These are phyloP conservation scores for Zosterops borbonicus DNA, from an alignment of 2,113 vertebrate species.

Conservation along the genomic window DNA sequence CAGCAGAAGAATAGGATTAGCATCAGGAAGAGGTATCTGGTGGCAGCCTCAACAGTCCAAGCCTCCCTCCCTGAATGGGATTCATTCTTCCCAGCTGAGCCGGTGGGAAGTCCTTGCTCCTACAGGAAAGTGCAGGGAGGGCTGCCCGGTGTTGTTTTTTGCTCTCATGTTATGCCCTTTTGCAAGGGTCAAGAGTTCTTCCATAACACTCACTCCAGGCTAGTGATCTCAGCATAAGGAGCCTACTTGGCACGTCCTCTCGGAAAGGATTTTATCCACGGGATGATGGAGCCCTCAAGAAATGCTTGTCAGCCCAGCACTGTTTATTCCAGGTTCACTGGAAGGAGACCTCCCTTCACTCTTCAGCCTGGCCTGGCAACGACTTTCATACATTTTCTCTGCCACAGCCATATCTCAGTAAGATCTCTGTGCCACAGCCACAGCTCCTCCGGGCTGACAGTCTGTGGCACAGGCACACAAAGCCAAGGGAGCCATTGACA, in stretches of 20 bases:
- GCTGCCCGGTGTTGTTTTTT: not conserved
- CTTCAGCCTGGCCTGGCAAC: not conserved
- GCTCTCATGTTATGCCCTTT: slow-evolving; percentile 40
- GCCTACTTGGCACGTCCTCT: not conserved
- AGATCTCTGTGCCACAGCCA: not conserved
- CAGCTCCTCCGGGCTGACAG: not conserved
- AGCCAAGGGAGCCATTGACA: not conserved
- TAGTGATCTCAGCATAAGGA: not conserved
- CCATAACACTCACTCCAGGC: not conserved
- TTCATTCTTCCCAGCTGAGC: slow-evolving; percentile 4
- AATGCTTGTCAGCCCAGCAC: not conserved
- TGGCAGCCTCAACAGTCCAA: not conserved
- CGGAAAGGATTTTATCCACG: not conserved
- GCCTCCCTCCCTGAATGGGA: slow-evolving; percentile 1
- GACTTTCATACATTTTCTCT: not conserved
- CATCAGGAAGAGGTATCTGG: slow-evolving; percentile 44
- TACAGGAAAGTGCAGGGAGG: not conserved
- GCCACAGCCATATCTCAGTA: not conserved
- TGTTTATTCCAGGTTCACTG: slow-evolving; percentile 9
- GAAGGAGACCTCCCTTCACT: not conserved
- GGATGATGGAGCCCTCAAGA: not conserved
- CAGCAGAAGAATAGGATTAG: slow-evolving; percentile 61
- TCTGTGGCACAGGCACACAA: slow-evolving; percentile 9
- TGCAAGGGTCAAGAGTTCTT: slow-evolving; percentile 31
- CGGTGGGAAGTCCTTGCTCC: not conserved